A percentile compares a stretch with the other conserved stretches of the same genome.
These are phyloP conservation scores for Plecotus auritus DNA, from an alignment of 2,113 vertebrate species.

Conservation along the genomic window DNA sequence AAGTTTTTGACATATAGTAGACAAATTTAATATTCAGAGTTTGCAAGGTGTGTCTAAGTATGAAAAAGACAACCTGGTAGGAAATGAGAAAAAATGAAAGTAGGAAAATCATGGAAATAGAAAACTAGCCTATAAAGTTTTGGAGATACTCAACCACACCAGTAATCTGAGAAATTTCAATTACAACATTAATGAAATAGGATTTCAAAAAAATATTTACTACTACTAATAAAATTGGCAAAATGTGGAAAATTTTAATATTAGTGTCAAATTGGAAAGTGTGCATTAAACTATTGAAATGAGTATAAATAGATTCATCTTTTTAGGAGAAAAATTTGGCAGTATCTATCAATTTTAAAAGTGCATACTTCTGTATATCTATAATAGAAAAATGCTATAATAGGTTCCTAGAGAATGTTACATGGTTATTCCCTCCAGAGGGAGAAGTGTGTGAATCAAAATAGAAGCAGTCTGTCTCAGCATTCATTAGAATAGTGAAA, in stretches of 20 bases:
- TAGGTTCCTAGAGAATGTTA: neutral
- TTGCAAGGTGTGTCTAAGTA: neutral
- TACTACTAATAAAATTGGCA: slow-evolving; percentile 1
- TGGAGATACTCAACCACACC: neutral
- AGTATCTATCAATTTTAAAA: neutral
- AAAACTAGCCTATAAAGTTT: neutral
- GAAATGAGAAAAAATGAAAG: neutral
- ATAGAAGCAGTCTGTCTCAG: neutral
- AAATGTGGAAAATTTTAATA: neutral
- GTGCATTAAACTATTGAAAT: neutral
- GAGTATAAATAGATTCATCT: neutral
- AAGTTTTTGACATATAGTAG: neutral
- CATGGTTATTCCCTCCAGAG: neutral
- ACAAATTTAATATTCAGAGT: slow-evolving; percentile 18
- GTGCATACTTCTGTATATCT: neutral
- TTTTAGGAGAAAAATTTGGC: neutral
- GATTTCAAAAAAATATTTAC: neutral
- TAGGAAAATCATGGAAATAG: slow-evolving; percentile 4
- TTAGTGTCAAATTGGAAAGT: neutral
- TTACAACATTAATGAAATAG: neutral
- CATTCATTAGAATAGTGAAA: slow-evolving; percentile 10
- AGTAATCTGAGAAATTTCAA: neutral
- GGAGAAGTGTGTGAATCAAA: neutral
- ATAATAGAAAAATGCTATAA: neutral
- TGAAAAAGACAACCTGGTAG: neutral